phyloP scores from a whole-genome alignment of 2,113 vertebrate species.

The Macaca nemestrina region DNA sequence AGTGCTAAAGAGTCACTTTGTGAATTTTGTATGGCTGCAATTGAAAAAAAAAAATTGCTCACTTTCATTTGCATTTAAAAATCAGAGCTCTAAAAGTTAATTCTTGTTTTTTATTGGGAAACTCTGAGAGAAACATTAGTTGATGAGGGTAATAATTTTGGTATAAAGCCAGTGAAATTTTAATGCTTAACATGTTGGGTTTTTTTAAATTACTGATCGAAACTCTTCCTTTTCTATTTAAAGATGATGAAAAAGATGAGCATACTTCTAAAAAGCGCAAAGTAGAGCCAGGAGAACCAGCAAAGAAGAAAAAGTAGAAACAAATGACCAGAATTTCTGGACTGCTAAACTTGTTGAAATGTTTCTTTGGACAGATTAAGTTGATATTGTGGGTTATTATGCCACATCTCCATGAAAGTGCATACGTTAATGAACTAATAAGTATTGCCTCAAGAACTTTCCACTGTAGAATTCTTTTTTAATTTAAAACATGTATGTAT shows the following conservation, averaged over 20 bases:
- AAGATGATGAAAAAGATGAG: slow-evolving; percentile 90
- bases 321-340: neutral
- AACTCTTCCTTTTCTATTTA: slow-evolving; percentile 75
- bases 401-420: slow-evolving; percentile 78
- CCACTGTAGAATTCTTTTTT: slow-evolving; percentile 72
- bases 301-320: slow-evolving; percentile 89
- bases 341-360: slow-evolving; percentile 30
- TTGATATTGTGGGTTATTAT: slow-evolving; percentile 70
- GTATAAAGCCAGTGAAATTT: slow-evolving; percentile 14
- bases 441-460: slow-evolving; percentile 65
- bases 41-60: neutral
- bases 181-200: neutral
- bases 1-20: neutral
- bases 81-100: slow-evolving; percentile 32
- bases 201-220: slow-evolving; percentile 64
- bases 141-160: neutral
- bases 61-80: slow-evolving; percentile 48
- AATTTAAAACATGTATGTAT: slow-evolving; percentile 76
- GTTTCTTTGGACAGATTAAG: slow-evolving; percentile 28
- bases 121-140: slow-evolving; percentile 1
- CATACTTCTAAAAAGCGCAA: slow-evolving; percentile 91
- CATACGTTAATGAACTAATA: slow-evolving; percentile 55
- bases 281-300: slow-evolving; percentile 90
- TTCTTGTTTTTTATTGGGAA: neutral
- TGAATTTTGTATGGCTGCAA: neutral